Evolutionary conservation across 2,888 invertebrate genomes (phyloP).

Genomic region (Papilio protenor): DNA sequence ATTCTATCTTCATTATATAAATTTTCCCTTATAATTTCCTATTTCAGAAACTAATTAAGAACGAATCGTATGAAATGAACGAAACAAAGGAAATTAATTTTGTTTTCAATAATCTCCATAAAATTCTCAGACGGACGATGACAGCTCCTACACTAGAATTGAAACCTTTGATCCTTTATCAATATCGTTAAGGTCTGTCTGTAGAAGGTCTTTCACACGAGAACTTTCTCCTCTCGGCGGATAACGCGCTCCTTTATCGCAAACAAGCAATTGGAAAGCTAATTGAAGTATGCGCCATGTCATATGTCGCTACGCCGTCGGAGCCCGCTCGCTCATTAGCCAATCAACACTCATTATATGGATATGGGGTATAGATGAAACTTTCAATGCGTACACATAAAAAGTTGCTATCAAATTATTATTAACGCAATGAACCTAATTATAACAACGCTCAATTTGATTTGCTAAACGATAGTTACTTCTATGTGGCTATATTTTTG

Average conservation of each 20-base stretch:
- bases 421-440: neutral
- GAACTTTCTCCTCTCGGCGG: conserved; percentile 64
- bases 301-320: conserved; percentile 55
- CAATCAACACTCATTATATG: conserved; percentile 58
- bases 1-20: no score
- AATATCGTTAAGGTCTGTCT: conserved; percentile 39
- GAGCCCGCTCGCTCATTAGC: conserved; percentile 56
- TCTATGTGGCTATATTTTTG: no score
- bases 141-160: neutral
- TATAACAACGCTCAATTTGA: neutral
- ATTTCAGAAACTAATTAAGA: neutral
- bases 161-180: conserved; percentile 12
- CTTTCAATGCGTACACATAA: neutral
- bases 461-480: neutral
- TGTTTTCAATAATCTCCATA: no score
- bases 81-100: neutral
- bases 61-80: neutral
- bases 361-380: conserved; percentile 36
- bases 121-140: neutral
- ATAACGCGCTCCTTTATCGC: conserved; percentile 54
- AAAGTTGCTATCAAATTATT: neutral
- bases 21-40: no score
- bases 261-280: conserved; percentile 66
- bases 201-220: conserved; percentile 61
- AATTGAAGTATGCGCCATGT: conserved; percentile 75